phyloP scores from a whole-genome alignment of 2,888 invertebrate species.

The Eupithecia subfuscata region DNA sequence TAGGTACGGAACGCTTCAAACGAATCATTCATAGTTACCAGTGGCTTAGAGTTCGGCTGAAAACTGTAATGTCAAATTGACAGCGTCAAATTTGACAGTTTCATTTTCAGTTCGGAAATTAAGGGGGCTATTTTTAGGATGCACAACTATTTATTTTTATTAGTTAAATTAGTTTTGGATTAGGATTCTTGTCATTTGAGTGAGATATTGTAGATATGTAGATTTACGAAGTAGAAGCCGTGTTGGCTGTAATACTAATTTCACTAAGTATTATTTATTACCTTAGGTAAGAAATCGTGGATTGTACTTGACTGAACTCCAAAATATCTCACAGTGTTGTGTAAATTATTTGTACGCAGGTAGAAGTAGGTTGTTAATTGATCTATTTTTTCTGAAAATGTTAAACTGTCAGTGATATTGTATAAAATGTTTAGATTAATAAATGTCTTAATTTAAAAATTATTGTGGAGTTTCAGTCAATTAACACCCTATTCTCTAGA shows the following conservation, averaged over 20 bases:
- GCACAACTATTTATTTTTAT: slow-evolving; percentile 42
- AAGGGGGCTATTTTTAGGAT: slow-evolving; percentile 39
- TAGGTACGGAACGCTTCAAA: slow-evolving; percentile 62
- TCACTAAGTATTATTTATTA: slow-evolving; percentile 39
- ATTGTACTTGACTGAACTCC: slow-evolving; percentile 81
- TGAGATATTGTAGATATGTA: slow-evolving; percentile 59
- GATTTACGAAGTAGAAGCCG: slow-evolving; percentile 54
- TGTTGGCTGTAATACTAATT: slow-evolving; percentile 57
- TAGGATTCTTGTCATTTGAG: slow-evolving; percentile 69
- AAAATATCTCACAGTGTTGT: slow-evolving; percentile 65
- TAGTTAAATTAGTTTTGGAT: slow-evolving; percentile 55
- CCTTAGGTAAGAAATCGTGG: slow-evolving; percentile 40
- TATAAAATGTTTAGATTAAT: slow-evolving; percentile 79
- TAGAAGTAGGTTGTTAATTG: slow-evolving; percentile 83
- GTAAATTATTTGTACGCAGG: slow-evolving; percentile 64
- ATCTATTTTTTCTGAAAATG: slow-evolving; percentile 71
- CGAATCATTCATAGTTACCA: slow-evolving; percentile 62
- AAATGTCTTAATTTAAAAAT: slow-evolving; percentile 77
- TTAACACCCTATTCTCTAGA: slow-evolving; percentile 82
- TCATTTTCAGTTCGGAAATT: slow-evolving; percentile 57
- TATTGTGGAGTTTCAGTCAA: slow-evolving; percentile 83
- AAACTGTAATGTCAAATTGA: slow-evolving; percentile 69
- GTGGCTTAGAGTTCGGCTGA: slow-evolving; percentile 55
- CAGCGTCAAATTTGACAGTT: slow-evolving; percentile 71
- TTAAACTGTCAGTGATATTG: slow-evolving; percentile 76